A percentile compares a stretch with the other conserved stretches of the same genome.
Conservation (phyloP, 2,113 vertebrate species). For the Sinocyclocheilus rhinocerous region DNA sequence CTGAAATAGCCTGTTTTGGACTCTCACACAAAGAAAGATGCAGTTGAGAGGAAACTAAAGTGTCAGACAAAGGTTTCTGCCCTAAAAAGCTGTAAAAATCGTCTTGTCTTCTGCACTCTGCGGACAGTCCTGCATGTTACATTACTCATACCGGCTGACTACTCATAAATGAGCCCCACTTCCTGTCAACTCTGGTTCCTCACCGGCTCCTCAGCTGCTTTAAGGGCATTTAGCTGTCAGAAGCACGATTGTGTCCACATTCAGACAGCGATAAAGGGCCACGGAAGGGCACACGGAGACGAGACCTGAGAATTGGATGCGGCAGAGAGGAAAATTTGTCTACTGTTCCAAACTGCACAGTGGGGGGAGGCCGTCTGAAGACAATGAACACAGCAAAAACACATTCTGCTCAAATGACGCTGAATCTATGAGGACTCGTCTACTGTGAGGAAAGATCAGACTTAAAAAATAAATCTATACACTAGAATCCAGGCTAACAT, state of each 20-base stretch:
- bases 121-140: background rate
- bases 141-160: background rate
- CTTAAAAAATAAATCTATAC: background rate
- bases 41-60: background rate
- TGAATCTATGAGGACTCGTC: no score
- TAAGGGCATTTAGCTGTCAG: conserved; percentile 3
- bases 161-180: background rate
- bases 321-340: background rate
- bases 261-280: background rate
- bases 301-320: no score
- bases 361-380: background rate
- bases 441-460: no score
- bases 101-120: background rate
- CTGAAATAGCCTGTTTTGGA: no score
- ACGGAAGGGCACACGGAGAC: background rate
- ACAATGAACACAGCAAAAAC: background rate
- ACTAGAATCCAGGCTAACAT: background rate
- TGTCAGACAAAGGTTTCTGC: no score
- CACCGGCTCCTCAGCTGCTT: background rate
- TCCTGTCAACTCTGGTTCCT: background rate
- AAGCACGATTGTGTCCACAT: background rate
- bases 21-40: background rate
- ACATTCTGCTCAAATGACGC: no score
- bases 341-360: background rate
- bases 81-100: background rate